Percentiles rank a stretch among this genome's conserved stretches.
phyloP scores from a whole-genome alignment of 2,888 invertebrate species.

The Cryptus armator region DNA sequence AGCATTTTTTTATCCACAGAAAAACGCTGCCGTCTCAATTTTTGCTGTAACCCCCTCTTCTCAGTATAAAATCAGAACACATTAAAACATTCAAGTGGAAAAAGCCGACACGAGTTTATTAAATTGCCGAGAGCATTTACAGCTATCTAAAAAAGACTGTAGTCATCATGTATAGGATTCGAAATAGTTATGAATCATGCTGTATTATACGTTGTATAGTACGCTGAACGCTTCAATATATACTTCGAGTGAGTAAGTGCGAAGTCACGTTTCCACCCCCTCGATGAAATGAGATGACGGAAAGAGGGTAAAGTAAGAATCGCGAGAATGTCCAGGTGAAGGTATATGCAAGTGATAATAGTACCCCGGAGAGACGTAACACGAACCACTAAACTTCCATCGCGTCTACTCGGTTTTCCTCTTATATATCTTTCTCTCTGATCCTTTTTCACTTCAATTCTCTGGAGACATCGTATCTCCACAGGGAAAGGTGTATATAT shows the following conservation, averaged over 20 bases:
- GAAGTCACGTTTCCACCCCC: slow-evolving; percentile 3
- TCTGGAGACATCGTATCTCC: not conserved
- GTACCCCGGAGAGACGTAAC: slow-evolving; percentile 1
- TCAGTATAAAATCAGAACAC: no score
- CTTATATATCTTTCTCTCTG: not conserved
- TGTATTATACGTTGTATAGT: no score
- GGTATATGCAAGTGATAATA: slow-evolving; percentile 6
- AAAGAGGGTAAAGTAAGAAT: slow-evolving; percentile 1
- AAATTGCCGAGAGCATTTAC: no score
- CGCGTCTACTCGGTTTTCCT: not conserved
- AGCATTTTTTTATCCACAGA: no score
- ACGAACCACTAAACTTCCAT: slow-evolving; percentile 22
- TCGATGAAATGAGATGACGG: not conserved
- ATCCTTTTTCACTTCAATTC: not conserved
- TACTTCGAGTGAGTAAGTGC: not conserved
- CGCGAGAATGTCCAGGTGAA: not conserved
- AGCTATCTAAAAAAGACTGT: no score
- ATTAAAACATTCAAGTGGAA: no score
- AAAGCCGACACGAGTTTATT: no score
- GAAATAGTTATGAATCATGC: no score
- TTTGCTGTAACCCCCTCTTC: no score
- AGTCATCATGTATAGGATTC: no score
- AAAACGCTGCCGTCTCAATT: no score
- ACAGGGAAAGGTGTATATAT: not conserved
- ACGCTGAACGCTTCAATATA: not conserved